Evolutionary conservation across 2,888 invertebrate genomes (phyloP), one percentile per base, ranked within the genome.

Genomic region (Drosophila subsilvestris): DNA sequence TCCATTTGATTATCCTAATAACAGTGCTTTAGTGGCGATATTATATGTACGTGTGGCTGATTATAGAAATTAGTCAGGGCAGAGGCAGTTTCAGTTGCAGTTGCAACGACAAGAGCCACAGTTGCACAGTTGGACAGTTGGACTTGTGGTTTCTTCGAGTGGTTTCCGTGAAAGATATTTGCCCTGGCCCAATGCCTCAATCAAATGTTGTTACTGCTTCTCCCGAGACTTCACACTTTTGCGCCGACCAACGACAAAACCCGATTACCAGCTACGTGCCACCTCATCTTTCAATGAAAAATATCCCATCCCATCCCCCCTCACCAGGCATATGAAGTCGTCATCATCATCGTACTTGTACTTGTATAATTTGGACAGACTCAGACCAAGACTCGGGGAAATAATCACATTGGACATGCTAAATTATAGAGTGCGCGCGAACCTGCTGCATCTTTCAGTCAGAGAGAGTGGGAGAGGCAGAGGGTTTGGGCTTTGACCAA

Each of bases 1-100:
- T 90, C 90, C 91, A 92, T 92, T 92, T 92, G 91, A 92, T 92
- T 92, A 92, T 90, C 89, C 89, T 92, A 92, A 91, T 91, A 91
- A 91, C 90, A 92, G 92, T 90, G 90, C 87, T 92, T 91, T 91
- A 89, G 89, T 86, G 74, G 71, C 89, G 85, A 91, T 92, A 92
- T 92, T 91, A 91, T 90, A 90, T 90, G 91, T 91, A 92, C 92
- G 92, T 92, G 91, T 90, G 88, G 79, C 91, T 92, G 91, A 92
- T 92, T 92, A 92, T 92, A 92, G 90, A 90, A 91, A 92, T 92
- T 91, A 92, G 75, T 72, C 67, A 55, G 63, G 51, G 78, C 76
- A 57, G 49, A 60, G 53, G 59, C 25, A 18, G 61, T 10, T 22
- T 50, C 49, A 25, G 62, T 10, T 22, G 51, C 49, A 25, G 62